Percentiles rank a stretch among this genome's conserved stretches.
phyloP scores from a whole-genome alignment of 2,888 invertebrate species.

The Nomada goodeniana region DNA sequence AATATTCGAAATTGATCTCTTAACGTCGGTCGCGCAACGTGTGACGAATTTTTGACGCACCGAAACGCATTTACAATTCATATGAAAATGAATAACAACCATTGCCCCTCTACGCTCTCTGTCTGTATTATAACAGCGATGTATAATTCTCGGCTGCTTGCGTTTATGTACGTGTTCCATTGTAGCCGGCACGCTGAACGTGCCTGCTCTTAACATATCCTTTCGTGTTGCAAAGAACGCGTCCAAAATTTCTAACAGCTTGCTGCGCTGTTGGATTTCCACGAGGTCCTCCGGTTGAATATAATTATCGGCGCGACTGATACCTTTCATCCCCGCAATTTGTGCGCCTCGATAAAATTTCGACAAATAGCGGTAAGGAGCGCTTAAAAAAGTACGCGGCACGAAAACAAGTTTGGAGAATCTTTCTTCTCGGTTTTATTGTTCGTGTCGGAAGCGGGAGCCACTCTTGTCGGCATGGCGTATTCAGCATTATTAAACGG shows the following conservation, averaged over 20 bases:
- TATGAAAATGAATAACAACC: constrained; percentile 7
- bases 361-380: too few relatives aligned
- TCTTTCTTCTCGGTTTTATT: not conserved
- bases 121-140: not conserved
- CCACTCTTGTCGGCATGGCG: constrained; percentile 8
- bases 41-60: not conserved
- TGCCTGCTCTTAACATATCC: not conserved
- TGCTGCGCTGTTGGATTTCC: not conserved
- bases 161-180: not conserved
- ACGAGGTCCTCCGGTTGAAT: not conserved
- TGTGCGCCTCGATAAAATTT: too few relatives aligned
- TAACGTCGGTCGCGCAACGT: too few relatives aligned
- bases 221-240: not conserved
- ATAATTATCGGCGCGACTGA: too few relatives aligned
- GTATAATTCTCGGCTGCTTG: constrained; percentile 22
- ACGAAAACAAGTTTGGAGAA: too few relatives aligned
- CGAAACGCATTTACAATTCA: not conserved
- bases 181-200: not conserved
- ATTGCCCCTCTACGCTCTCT: too few relatives aligned
- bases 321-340: not conserved
- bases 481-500: constrained; percentile 32
- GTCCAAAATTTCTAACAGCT: too few relatives aligned
- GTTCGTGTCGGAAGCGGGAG: not conserved
- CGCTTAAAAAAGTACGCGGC: too few relatives aligned
- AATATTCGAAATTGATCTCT: not conserved